Evolutionary conservation across 2,888 invertebrate genomes (phyloP).

Genomic region (Machimus rusticus): DNA sequence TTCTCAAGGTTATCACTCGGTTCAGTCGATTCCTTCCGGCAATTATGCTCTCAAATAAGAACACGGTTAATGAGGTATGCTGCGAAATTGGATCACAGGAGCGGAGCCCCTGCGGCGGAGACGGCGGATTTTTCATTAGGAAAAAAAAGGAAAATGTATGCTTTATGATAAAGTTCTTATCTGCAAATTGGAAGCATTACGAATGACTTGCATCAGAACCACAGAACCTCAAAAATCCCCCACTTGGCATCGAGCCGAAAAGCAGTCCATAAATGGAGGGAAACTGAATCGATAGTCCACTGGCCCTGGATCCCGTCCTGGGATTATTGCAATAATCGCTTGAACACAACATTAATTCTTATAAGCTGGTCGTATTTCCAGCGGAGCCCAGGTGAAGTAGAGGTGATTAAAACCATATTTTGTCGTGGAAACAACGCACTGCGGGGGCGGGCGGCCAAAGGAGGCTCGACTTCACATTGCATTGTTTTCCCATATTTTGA

Average conservation of each 20-base stretch:
- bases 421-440: neutral
- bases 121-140: neutral
- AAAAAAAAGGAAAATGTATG: neutral
- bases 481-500: constrained; percentile 1
- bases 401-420: neutral
- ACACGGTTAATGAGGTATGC: neutral
- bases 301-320: neutral
- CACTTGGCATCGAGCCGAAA: neutral
- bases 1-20: neutral
- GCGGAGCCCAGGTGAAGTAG: neutral
- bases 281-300: neutral
- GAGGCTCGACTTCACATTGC: neutral
- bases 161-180: neutral
- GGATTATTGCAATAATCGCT: neutral
- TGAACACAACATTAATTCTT: neutral
- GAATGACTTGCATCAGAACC: neutral
- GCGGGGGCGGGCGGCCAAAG: neutral
- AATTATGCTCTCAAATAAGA: neutral
- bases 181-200: neutral
- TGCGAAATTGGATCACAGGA: neutral
- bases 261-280: neutral
- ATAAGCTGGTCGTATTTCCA: neutral
- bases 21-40: neutral
- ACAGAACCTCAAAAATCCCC: neutral
- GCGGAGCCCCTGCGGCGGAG: neutral